Base-by-base conservation (phyloP, 2,888 invertebrate species). In the Ommatoiulus sabulosus region DNA sequence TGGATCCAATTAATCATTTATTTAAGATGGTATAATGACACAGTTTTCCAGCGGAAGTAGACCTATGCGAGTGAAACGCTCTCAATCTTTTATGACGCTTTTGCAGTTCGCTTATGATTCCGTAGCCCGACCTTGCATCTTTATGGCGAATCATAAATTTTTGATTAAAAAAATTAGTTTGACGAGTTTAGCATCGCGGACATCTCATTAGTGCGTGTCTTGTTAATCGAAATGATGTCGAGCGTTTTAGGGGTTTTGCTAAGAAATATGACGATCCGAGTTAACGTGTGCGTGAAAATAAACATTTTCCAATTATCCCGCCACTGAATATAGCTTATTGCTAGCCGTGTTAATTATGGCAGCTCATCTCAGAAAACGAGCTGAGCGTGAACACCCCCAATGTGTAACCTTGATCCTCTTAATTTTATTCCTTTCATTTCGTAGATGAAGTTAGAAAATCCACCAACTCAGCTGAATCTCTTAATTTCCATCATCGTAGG, bases 1-100 rank as follows among this genome's bases (percentile, higher is more conserved):
- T 80, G 35, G 80, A 10, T 80, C 80, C 80, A 80, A 80, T 80
- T 80, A 80, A 80, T 80, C 80, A 80, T 12, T 80, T 80, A 80
- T 35, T 80, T 80, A 80, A 80, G 35, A 1, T 12, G 35, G 80
- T 3, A 35, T 80, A 35, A 35, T 43, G 35, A 80, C 8, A 24
- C 4, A 35, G 80, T 52, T 1, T 48, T 3, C 12, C 15, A 15
- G 52, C 15, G 52, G 52, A 52, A 15, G 52, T 52, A 52, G 52
- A 17, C 15, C 52, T 15, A 52, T 15, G 15, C 52, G 10, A 15
- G 15, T 52, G 35, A 35, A 35, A 35, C 35, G 7, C 35, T 2
- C 35, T 80, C 15, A 80, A 80, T 35, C 80, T 80, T 80, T 80
- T 52, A 52, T 52, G 52, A 52, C 52, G 52, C 52, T 52, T 43